phyloP scores from a whole-genome alignment of 2,888 invertebrate species.

The Julus scandinavius region DNA sequence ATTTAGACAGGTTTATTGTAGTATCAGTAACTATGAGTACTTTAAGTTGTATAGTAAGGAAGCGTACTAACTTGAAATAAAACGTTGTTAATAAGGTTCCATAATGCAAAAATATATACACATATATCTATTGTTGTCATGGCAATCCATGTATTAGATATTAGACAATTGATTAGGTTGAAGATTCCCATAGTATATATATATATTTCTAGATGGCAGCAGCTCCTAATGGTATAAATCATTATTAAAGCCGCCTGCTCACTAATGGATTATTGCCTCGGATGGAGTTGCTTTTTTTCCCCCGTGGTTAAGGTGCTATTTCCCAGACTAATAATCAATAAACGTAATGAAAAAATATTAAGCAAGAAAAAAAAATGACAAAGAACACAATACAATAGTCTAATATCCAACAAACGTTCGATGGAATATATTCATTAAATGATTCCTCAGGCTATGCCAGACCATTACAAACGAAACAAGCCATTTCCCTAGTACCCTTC shows the following conservation, averaged over 20 bases:
- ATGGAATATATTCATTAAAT: slow-evolving; percentile 31
- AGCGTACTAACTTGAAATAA: neutral
- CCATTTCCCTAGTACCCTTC: neutral
- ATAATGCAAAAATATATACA: slow-evolving; percentile 31
- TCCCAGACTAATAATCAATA: slow-evolving; percentile 48
- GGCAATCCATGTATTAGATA: slow-evolving; percentile 29
- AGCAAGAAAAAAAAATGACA: neutral
- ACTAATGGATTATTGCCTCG: slow-evolving; percentile 29
- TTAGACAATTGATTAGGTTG: slow-evolving; percentile 29
- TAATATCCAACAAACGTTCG: slow-evolving; percentile 10
- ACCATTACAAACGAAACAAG: neutral
- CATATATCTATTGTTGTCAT: neutral
- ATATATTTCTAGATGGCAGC: slow-evolving; percentile 45
- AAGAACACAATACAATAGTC: slow-evolving; percentile 16
- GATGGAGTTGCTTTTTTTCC: neutral
- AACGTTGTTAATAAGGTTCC: slow-evolving; percentile 8
- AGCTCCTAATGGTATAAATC: slow-evolving; percentile 31
- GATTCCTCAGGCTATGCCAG: neutral
- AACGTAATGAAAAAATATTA: slow-evolving; percentile 41
- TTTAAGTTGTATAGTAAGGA: neutral
- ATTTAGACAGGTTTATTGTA: neutral
- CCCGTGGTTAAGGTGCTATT: slow-evolving; percentile 22
- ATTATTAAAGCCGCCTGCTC: slow-evolving; percentile 48
- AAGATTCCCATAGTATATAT: slow-evolving; percentile 39
- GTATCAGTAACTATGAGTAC: neutral